A percentile compares a stretch with the other conserved stretches of the same genome.
Evolutionary conservation across 2,888 invertebrate species (phyloP).

Genomic region (Oconnorella tubifera): DNA sequence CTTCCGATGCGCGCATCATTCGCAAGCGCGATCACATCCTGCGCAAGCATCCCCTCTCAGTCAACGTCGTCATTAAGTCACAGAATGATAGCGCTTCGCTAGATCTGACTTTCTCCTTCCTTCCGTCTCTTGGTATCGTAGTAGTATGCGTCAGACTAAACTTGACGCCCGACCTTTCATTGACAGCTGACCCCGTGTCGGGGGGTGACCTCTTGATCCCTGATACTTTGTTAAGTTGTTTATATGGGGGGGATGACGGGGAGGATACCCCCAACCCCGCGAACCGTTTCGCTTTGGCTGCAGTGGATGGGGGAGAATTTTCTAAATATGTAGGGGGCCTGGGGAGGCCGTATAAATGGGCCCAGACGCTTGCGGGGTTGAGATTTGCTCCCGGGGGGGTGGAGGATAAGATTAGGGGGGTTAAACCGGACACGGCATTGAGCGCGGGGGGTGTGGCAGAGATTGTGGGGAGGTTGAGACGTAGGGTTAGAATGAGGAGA

Average conservation of each 20-base stretch:
- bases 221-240: neutral
- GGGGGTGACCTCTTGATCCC: neutral
- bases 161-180: neutral
- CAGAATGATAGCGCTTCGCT: neutral
- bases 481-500: neutral
- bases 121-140: neutral
- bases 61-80: neutral
- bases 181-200: neutral
- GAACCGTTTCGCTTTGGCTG: neutral
- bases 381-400: slow-evolving; percentile 64
- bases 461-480: neutral
- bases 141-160: neutral
- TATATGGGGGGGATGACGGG: neutral
- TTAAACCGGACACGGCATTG: too few relatives aligned
- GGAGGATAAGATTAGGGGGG: too few relatives aligned
- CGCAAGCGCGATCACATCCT: neutral
- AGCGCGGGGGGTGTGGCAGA: neutral
- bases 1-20: neutral
- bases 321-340: neutral
- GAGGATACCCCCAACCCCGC: neutral
- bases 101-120: neutral
- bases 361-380: slow-evolving; percentile 82
- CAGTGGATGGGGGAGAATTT: neutral
- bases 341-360: slow-evolving; percentile 85
- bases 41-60: neutral